Conservation (phyloP, 2,113 vertebrate genomes). For the Salvelinus sp. region DNA sequence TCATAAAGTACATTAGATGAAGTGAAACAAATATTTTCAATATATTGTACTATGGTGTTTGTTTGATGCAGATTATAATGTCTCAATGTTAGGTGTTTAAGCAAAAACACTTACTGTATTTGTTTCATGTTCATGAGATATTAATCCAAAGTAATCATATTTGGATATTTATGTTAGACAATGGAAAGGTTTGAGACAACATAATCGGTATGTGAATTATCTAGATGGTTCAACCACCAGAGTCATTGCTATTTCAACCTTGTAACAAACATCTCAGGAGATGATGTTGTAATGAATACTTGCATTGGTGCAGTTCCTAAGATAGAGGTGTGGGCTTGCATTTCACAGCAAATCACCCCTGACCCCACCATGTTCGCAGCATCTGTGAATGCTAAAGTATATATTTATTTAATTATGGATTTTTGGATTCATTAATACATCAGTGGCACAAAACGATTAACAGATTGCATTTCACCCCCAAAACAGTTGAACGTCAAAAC, state of each 20-base stretch:
- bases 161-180: no score
- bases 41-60: no score
- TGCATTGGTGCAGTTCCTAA: background rate
- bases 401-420: constrained; percentile 19
- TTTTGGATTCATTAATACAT: constrained; percentile 20
- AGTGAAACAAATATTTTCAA: no score
- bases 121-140: no score
- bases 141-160: no score
- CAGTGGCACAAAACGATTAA: constrained; percentile 29
- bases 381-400: background rate
- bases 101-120: no score
- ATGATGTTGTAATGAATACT: background rate
- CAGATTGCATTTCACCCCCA: constrained; percentile 8
- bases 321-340: background rate
- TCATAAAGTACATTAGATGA: no score
- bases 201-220: background rate
- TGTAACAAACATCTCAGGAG: background rate
- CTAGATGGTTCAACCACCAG: background rate
- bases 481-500: constrained; percentile 17
- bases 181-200: background rate
- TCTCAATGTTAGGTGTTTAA: no score
- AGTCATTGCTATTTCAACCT: background rate
- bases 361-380: background rate
- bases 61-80: no score
- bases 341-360: constrained; percentile 12